Conservation (phyloP, 2,797 vertebrate species). For the Amblyopsis hoosieri region DNA sequence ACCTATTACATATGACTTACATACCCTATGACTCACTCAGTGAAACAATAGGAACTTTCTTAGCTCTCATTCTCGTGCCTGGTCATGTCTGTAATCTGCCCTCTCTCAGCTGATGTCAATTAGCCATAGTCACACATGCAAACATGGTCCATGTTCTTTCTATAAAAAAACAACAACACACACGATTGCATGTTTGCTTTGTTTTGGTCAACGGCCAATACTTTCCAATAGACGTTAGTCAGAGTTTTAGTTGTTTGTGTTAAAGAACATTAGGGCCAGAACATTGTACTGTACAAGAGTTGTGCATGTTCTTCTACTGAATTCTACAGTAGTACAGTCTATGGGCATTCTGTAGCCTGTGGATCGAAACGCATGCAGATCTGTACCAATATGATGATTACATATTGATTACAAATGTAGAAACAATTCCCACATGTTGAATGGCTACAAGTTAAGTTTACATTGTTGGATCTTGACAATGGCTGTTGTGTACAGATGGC, state of each 20-base stretch:
- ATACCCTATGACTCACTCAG: constrained; percentile 5
- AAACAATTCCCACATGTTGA: background rate
- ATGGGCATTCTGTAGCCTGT: no score
- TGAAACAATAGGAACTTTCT: constrained; percentile 3
- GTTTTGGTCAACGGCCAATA: no score
- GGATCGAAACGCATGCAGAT: no score
- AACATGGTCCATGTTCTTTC: no score
- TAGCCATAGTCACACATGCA: constrained; percentile 19
- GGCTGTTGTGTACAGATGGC: constrained; percentile 37
- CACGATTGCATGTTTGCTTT: no score
- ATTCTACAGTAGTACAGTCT: no score
- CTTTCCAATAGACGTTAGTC: no score
- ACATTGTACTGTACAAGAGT: background rate
- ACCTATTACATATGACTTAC: constrained; percentile 5
- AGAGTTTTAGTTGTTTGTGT: no score
- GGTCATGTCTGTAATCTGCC: constrained; percentile 18
- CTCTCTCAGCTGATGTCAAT: constrained; percentile 63
- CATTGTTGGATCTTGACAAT: constrained; percentile 27
- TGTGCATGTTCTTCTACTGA: no score
- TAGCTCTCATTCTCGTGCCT: background rate
- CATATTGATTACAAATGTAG: background rate
- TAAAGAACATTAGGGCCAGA: no score
- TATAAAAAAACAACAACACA: no score
- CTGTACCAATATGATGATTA: no score
- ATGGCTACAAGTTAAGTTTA: constrained; percentile 35